Evolutionary conservation across 2,797 vertebrate species (phyloP).

Genomic region (Pantherophis alleghaniensis): DNA sequence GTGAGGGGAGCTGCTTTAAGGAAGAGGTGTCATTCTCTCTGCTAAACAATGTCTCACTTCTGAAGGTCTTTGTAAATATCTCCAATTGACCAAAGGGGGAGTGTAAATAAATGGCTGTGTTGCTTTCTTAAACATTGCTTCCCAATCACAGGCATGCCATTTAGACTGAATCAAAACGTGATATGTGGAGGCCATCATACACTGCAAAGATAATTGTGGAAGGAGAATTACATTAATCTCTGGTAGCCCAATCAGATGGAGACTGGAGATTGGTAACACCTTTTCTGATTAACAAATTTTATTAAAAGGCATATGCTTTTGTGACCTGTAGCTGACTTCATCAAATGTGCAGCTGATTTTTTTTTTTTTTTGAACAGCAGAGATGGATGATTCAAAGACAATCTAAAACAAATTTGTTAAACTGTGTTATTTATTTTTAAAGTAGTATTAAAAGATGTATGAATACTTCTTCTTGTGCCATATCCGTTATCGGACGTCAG

Average conservation of each 20-base stretch:
- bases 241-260: neutral
- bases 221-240: neutral
- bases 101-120: neutral
- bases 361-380: neutral
- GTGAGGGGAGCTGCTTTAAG: neutral
- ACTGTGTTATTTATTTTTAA: too few relatives aligned
- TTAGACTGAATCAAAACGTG: slow-evolving; percentile 10
- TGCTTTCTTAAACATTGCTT: slow-evolving; percentile 11
- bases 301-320: neutral
- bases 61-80: neutral
- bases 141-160: slow-evolving; percentile 1
- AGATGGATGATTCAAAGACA: slow-evolving; percentile 3
- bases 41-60: neutral
- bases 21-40: neutral
- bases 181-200: neutral
- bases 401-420: neutral
- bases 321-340: neutral
- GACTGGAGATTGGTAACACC: neutral
- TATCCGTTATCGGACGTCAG: too few relatives aligned
- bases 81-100: neutral
- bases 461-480: neutral
- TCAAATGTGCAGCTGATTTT: neutral
- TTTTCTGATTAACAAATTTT: neutral
- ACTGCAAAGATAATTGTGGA: neutral
- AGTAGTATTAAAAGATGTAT: neutral